Base-by-base conservation (phyloP, 2,113 vertebrate species). In the Antechinus stuartii region DNA sequence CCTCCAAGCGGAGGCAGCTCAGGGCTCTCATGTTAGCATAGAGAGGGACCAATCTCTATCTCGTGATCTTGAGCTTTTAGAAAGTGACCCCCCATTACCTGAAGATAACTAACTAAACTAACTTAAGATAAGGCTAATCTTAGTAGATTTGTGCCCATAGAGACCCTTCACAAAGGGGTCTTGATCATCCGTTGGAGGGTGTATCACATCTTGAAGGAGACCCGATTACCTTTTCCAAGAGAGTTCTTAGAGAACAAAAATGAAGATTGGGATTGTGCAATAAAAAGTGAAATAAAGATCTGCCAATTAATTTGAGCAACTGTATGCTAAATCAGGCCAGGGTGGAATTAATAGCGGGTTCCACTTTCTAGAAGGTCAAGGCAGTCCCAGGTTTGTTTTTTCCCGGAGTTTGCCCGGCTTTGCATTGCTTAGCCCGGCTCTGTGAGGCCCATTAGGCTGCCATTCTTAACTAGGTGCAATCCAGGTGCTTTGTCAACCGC, bases 211-310 rank as follows among this genome's bases (percentile, higher is more conserved):
- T 35, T 91, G 93, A 95, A 54, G 47, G 3, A 92, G 89, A 68
- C 76, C 50, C 94, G 91, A 89, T 91, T 53, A 54, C 92, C 27
- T 95, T 96, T 98, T 93, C 95, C 94, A 76, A 35, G 42, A n/a
- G 92, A 96, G 94, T 23, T 92, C 91, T 94, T 90, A 61, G 24
- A 91, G 10, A 89, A 91, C 68, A 89, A 94, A 95, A 93, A 91
- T 61, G 89, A 91, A 24, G 93, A 52, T 27, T 92, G 56, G 54
- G 50, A 35, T 96, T 76, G 16, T 11, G 90, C 5, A 94, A 54
- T 50, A 57, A 23, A 54, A 14, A 57, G 92, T 49, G 54, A 95
- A 95, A 92, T 23, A 16, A 95, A 96, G 84, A 42, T 42, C 42
- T 42, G 30, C n/a, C 46, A 23, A 52, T 93, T 95, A n/a, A 90